Percentiles rank a stretch among this genome's conserved stretches.
phyloP scores from a whole-genome alignment of 2,888 invertebrate genomes.

The Acleris literana region DNA sequence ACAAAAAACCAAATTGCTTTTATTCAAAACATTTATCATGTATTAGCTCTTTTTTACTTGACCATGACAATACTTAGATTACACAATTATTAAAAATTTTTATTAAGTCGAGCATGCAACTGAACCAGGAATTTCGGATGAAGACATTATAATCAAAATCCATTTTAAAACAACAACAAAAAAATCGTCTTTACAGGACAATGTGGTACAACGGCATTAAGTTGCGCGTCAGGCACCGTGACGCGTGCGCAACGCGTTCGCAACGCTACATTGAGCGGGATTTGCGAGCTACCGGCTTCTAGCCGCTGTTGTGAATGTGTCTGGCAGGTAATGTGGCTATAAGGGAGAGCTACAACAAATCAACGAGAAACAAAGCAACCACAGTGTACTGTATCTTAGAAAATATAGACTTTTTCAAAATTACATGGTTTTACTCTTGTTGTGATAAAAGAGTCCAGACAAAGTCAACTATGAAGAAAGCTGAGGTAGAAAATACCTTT shows the following conservation, averaged over 20 bases:
- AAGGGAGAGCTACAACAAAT: background rate
- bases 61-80: too few relatives aligned
- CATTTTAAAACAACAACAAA: background rate
- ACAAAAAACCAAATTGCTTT: too few relatives aligned
- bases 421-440: too few relatives aligned
- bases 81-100: too few relatives aligned
- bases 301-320: constrained; percentile 16
- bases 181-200: background rate
- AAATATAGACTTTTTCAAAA: too few relatives aligned
- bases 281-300: constrained; percentile 51
- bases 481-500: too few relatives aligned
- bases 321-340: constrained; percentile 12
- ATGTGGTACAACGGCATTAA: constrained; percentile 8
- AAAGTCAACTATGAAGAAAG: too few relatives aligned
- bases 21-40: too few relatives aligned
- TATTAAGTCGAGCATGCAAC: too few relatives aligned
- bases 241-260: constrained; percentile 45
- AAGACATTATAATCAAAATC: background rate
- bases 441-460: too few relatives aligned
- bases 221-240: constrained; percentile 38
- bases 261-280: constrained; percentile 63
- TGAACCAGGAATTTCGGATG: background rate
- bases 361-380: background rate
- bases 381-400: too few relatives aligned
- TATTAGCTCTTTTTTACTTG: too few relatives aligned